Evolutionary conservation across 2,797 vertebrate genomes (phyloP).

Genomic region (Sarcophilus harrisii): DNA sequence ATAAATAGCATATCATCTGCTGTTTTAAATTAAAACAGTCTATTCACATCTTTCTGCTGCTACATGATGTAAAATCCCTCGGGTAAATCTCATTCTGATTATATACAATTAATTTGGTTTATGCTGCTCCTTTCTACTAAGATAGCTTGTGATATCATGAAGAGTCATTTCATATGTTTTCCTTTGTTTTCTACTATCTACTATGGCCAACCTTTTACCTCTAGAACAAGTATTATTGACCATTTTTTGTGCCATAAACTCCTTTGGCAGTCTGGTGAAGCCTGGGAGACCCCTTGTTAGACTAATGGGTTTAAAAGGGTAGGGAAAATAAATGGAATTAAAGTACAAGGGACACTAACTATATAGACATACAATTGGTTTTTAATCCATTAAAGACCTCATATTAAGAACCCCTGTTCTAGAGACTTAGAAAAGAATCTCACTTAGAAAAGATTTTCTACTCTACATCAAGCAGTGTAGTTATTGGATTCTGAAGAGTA

Average conservation of each 20-base stretch:
- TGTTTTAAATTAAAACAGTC: neutral
- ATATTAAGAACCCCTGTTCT: too few relatives aligned
- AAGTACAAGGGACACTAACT: neutral
- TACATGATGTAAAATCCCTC: neutral
- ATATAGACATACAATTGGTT: neutral
- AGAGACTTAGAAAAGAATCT: too few relatives aligned
- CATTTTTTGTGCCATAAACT: neutral
- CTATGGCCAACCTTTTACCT: neutral
- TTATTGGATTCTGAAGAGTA: too few relatives aligned
- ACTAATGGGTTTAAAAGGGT: neutral
- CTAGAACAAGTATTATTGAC: neutral
- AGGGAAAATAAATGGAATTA: neutral
- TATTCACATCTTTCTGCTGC: neutral
- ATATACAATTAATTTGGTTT: neutral
- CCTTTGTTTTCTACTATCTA: neutral
- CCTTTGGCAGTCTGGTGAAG: neutral
- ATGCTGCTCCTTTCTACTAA: neutral
- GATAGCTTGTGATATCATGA: neutral
- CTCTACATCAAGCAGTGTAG: too few relatives aligned
- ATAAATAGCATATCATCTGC: neutral
- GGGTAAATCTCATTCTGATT: neutral
- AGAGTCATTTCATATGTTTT: neutral
- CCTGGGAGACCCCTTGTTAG: neutral
- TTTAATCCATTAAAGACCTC: too few relatives aligned
- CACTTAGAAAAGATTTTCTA: too few relatives aligned